Conservation (phyloP, 2,113 vertebrate genomes). For the Marmota flaviventris region DNA sequence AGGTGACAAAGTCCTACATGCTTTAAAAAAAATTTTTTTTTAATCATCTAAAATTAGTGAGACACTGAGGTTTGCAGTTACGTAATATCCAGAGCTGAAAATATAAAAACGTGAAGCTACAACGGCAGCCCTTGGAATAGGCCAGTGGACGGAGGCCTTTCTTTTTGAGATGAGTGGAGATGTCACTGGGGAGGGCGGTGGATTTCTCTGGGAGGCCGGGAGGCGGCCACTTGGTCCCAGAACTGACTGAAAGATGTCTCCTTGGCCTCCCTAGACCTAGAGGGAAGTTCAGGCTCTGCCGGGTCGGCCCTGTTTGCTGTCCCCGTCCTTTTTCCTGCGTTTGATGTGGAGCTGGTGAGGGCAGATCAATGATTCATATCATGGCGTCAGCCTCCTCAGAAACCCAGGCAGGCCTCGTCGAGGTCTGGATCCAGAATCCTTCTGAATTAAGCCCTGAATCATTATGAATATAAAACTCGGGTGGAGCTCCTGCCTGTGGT, state of each 20-base stretch:
- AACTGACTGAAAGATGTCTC: not conserved
- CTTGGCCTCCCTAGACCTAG: not conserved
- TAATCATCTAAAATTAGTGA: constrained; percentile 20
- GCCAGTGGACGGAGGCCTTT: not conserved
- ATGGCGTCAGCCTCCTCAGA: not conserved
- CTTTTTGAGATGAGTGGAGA: not conserved
- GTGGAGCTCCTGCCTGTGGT: not conserved
- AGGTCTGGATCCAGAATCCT: constrained; percentile 4
- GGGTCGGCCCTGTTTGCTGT: not conserved
- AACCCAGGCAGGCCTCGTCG: not conserved
- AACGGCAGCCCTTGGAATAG: not conserved
- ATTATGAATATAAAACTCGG: not conserved
- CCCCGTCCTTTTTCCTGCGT: not conserved
- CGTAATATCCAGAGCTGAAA: not conserved
- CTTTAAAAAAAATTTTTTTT: not conserved
- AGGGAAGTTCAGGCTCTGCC: not conserved
- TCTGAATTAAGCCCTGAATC: constrained; percentile 46
- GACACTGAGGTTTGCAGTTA: not conserved
- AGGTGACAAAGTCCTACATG: not conserved
- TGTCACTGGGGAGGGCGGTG: not conserved
- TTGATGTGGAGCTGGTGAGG: not conserved
- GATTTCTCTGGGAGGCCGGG: not conserved
- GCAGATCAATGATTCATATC: not conserved
- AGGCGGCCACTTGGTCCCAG: not conserved
- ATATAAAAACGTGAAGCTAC: not conserved